Base-by-base conservation (phyloP, 2,113 vertebrate genomes). In the Setophaga coronata region DNA sequence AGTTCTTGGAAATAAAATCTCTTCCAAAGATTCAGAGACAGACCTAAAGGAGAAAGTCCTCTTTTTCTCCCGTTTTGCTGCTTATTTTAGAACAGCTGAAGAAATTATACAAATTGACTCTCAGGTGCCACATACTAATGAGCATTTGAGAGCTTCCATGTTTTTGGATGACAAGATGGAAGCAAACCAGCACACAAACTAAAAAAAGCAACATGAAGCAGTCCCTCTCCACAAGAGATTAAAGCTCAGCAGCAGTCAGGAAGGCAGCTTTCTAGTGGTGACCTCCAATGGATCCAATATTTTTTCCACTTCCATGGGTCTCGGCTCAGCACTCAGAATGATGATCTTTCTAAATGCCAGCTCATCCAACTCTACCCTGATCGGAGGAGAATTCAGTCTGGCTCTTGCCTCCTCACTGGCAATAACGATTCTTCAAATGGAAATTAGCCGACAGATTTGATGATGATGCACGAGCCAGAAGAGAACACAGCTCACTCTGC, bases 391-490 rank as follows among this genome's bases (percentile, higher is more conserved):
- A 96, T 89, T 96, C 82, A 65, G 90, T 42, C 90, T 95, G 95
- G 80, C 92, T 95, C 94, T 87, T 93, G 86, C 86, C 72, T 93
- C 82, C 5, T 5, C 50, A n/a, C 93, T 94, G 95, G 95, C 94
- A 96, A 89, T 92, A 93, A 87, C 5, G 8, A 95, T 96, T 93
- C 92, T 79, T 95, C 90, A 96, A 82, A 97, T 96, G 94, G 96
- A 97, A 96, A 97, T 97, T 95, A 96, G 95, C 90, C 90, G 94
- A 96, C 95, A 96, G 93, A 95, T 96, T 96, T 96, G 96, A 97
- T 96, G 96, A 97, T 96, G 96, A 95, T 97, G 86, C 96, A 96
- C 25, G 48, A 97, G 96, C 93, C 93, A 96, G 94, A 96, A 90
- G 86, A 95, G 95, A 95, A 61, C 85, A 93, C 90, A 76, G 85